A percentile compares a stretch with the other conserved stretches of the same genome.
Evolutionary conservation across 2,888 invertebrate genomes (phyloP).

Genomic region (Epistrophe grossulariae): DNA sequence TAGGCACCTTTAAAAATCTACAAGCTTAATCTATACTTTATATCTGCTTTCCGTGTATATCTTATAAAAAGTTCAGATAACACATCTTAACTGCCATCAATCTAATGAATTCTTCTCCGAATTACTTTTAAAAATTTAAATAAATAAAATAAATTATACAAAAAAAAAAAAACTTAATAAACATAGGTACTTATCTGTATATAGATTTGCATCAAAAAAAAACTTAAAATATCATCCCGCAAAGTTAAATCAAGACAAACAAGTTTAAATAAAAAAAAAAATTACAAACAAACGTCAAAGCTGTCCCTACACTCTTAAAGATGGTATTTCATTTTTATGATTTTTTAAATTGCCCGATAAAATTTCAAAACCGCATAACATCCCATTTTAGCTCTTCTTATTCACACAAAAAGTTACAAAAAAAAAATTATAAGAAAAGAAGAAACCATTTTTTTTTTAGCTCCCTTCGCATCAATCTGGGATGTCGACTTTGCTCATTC

Average conservation of each 20-base stretch:
- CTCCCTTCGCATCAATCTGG: neutral
- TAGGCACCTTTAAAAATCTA: too few species aligned
- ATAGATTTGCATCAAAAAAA: slow-evolving; percentile 25
- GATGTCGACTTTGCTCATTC: slow-evolving; percentile 21
- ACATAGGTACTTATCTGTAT: slow-evolving; percentile 32
- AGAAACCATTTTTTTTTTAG: slow-evolving; percentile 16
- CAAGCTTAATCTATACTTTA: too few species aligned
- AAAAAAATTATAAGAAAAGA: slow-evolving; percentile 1
- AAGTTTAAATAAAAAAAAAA: slow-evolving; percentile 44
- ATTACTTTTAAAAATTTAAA: too few species aligned
- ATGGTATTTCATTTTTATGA: slow-evolving; percentile 73
- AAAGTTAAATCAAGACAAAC: slow-evolving; percentile 46
- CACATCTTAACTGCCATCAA: too few species aligned
- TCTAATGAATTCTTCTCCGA: too few species aligned
- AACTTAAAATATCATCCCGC: slow-evolving; percentile 23
- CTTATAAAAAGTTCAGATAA: too few species aligned
- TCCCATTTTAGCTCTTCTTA: slow-evolving; percentile 59
- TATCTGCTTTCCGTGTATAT: too few species aligned
- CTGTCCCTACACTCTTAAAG: slow-evolving; percentile 40
- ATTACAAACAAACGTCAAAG: slow-evolving; percentile 25
- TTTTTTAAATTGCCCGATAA: slow-evolving; percentile 73
- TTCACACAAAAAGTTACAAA: slow-evolving; percentile 19
- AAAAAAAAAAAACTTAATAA: slow-evolving; percentile 47
- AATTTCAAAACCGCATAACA: slow-evolving; percentile 73
- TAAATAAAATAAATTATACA: slow-evolving; percentile 35